Percentiles rank a stretch among this genome's conserved stretches.
Conservation (phyloP, 2,888 invertebrate genomes). For the Tiliacea aurago region DNA sequence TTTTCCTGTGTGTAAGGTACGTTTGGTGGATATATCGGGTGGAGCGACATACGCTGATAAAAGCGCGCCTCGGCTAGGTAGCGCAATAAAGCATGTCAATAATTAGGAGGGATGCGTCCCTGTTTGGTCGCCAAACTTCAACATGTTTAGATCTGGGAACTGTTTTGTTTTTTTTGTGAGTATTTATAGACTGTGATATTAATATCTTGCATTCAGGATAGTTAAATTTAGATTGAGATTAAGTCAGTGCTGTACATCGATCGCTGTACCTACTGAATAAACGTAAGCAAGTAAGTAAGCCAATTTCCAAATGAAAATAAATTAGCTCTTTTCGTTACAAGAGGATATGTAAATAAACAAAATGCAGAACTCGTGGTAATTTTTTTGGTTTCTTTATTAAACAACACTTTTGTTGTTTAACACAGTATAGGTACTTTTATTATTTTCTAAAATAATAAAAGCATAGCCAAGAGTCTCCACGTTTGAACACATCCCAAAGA, state of each 20-base stretch:
- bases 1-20: conserved; percentile 48
- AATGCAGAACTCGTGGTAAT: background rate
- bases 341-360: background rate
- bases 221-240: background rate
- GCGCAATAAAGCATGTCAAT: conserved; percentile 87
- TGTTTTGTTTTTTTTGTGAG: conserved; percentile 1
- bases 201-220: background rate
- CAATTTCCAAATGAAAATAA: background rate
- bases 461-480: conserved; percentile 19
- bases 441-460: background rate
- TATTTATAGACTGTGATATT: background rate
- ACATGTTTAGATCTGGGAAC: conserved; percentile 56
- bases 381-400: background rate
- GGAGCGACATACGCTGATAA: conserved; percentile 85
- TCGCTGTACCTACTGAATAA: background rate
- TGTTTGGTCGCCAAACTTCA: conserved; percentile 65
- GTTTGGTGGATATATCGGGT: conserved; percentile 62
- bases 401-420: no score
- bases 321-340: background rate
- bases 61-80: conserved; percentile 79
- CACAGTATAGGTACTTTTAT: no score
- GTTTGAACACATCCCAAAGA: conserved; percentile 44
- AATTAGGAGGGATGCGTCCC: conserved; percentile 84
- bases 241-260: no score
- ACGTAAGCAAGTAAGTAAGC: background rate